Evolutionary conservation across 2,797 vertebrate genomes (phyloP), one percentile per base, ranked within the genome.

Genomic region (Argya squamiceps): DNA sequence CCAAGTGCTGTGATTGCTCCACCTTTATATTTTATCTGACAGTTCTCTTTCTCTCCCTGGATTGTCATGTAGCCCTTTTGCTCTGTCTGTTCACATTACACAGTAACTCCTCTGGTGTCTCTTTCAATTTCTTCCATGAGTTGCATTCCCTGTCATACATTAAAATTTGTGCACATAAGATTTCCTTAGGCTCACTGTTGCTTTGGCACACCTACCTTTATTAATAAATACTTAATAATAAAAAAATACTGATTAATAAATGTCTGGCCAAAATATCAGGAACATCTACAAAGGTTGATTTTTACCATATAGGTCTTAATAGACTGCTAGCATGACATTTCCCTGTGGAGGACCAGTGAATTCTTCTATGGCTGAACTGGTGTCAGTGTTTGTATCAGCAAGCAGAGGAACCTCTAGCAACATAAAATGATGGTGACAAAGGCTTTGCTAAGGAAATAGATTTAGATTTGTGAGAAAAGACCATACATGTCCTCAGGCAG

Each of bases 61-160:
- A 88, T 56, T 95, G 92, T 88, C 92, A 94, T 92, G 92, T 92
- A 96, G 90, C 75, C 84, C 85, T 97, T 97, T 97, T 93, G 86
- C 91, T 97, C 91, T 97, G 97, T 96, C 96, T 97, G 92, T 96
- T 97, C 92, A 62, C 55, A 96, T 97, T 95, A 93, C 76, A 69
- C 81, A 95, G 85, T 81, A 91, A 83, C 91, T 93, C 91, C 89
- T 91, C 85, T 84, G 73, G 85, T 83, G 95, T 94, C 96, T 97
- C 77, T 88, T 80, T 93, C 93, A 92, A 92, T 95, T 88, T 93
- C 78, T 95, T 95, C 95, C 70, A 22, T 88, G 76, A 96, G 90
- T 80, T 58, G 79, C 90, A 56, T 96, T 95, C 65, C 34, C 84
- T 79, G 49, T 50, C 70, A 93, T 76, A 93, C 56, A 70, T 90